A percentile compares a stretch with the other conserved stretches of the same genome.
These are phyloP conservation scores for Andrena camellia DNA, from an alignment of 2,888 invertebrate genomes.

Conservation along the genomic window DNA sequence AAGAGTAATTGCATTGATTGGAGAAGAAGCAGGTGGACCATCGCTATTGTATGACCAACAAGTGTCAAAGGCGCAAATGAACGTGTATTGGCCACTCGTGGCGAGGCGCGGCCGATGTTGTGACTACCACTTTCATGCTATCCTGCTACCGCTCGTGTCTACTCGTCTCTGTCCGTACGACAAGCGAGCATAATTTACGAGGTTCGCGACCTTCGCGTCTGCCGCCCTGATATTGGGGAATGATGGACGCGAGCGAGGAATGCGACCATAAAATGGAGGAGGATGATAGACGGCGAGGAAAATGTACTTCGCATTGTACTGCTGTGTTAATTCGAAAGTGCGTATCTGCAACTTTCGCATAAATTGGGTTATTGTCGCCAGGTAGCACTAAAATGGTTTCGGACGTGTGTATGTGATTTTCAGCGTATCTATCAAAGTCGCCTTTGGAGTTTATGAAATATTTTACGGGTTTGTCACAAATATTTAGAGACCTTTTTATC, in stretches of 20 bases:
- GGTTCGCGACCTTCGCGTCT: conserved; percentile 29
- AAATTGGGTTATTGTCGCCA: too few relatives aligned
- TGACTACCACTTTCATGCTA: conserved; percentile 40
- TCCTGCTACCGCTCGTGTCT: conserved; percentile 67
- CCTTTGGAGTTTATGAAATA: too few relatives aligned
- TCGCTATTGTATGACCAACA: neutral
- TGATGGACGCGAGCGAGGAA: conserved; percentile 43
- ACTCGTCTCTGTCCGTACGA: conserved; percentile 66
- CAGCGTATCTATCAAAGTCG: too few relatives aligned
- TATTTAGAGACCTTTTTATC: too few relatives aligned
- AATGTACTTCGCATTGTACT: too few relatives aligned
- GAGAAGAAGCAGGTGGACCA: too few relatives aligned
- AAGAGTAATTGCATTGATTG: too few relatives aligned
- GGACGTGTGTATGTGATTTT: too few relatives aligned
- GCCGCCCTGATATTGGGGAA: conserved; percentile 33
- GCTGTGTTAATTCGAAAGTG: too few relatives aligned
- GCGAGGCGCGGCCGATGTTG: conserved; percentile 32
- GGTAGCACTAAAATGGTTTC: too few relatives aligned
- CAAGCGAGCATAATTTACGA: conserved; percentile 69
- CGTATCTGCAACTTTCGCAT: too few relatives aligned
- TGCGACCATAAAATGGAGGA: conserved; percentile 30
- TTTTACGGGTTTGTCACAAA: too few relatives aligned
- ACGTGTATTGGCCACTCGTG: conserved; percentile 13
- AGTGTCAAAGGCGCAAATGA: conserved; percentile 1
- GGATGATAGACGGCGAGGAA: neutral